A percentile compares a stretch with the other conserved stretches of the same genome.
Conservation (phyloP, 2,888 invertebrate genomes). For the Vannuccia rotundouncinata region DNA sequence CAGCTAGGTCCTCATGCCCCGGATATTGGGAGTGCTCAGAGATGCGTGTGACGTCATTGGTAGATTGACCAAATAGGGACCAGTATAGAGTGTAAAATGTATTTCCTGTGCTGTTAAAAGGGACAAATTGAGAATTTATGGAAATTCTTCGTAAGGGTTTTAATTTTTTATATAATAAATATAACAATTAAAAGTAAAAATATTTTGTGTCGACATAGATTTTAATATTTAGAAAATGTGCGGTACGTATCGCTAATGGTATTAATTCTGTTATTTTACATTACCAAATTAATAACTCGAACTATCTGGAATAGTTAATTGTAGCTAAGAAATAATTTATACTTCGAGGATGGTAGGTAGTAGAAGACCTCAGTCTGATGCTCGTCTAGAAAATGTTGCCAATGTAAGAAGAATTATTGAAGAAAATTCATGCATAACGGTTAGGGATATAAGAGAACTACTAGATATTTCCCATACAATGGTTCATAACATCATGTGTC, state of each 20-base stretch:
- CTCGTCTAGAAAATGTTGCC: constrained; percentile 15
- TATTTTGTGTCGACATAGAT: no score
- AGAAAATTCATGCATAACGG: constrained; percentile 24
- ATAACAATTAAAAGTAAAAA: no score
- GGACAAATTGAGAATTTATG: no score
- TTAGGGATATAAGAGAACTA: constrained; percentile 6
- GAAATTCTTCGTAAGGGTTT: no score
- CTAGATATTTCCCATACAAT: constrained; percentile 21
- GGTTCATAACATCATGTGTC: constrained; percentile 12
- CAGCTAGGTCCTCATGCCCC: constrained; percentile 27
- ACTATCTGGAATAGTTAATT: no score
- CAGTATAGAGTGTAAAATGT: constrained; percentile 38
- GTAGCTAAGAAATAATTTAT: no score
- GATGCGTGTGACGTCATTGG: constrained; percentile 30
- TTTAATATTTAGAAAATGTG: no score
- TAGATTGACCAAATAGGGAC: constrained; percentile 36
- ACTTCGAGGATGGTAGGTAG: no score
- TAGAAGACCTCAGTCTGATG: constrained; percentile 15
- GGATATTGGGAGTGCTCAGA: constrained; percentile 32
- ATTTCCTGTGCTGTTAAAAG: constrained; percentile 30
- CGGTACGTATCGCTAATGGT: no score
- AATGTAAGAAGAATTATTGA: constrained; percentile 5
- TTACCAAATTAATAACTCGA: no score
- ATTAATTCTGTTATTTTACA: no score
- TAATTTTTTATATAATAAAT: no score